phyloP scores from a whole-genome alignment of 2,113 vertebrate species.

The Mus spicilegus region DNA sequence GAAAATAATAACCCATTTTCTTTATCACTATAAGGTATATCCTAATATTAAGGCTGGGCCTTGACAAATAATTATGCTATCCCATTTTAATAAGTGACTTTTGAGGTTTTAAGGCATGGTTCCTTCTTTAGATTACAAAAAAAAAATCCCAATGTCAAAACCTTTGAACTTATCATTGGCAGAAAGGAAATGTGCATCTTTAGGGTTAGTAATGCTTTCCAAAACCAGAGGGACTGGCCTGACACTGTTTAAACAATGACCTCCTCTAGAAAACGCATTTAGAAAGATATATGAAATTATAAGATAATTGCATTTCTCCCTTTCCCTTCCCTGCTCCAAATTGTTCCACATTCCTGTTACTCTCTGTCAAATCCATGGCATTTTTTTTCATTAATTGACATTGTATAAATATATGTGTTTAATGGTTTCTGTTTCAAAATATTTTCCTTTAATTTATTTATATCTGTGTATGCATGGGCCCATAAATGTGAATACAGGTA shows the following conservation, averaged over 20 bases:
- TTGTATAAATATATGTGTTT: background rate
- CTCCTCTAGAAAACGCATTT: background rate
- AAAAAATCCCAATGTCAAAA: background rate
- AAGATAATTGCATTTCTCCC: background rate
- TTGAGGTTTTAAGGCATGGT: background rate
- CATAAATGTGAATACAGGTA: background rate
- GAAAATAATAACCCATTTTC: background rate
- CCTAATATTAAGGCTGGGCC: background rate
- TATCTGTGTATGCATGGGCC: background rate
- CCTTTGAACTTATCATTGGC: background rate
- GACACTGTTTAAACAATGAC: background rate
- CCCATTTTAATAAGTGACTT: slow-evolving; percentile 27
- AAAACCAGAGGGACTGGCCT: background rate
- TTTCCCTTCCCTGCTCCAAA: background rate
- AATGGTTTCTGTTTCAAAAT: background rate
- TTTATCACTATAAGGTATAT: background rate
- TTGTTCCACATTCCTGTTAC: too few species aligned
- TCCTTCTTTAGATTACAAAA: background rate
- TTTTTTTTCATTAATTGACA: background rate
- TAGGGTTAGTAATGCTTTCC: background rate
- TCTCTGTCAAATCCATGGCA: background rate
- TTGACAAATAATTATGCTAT: background rate
- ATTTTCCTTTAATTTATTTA: background rate
- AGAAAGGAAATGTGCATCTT: background rate
- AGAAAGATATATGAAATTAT: background rate